Evolutionary conservation across 2,113 vertebrate species (phyloP), one percentile per base, ranked within the genome.

Genomic region (Natator depressus): DNA sequence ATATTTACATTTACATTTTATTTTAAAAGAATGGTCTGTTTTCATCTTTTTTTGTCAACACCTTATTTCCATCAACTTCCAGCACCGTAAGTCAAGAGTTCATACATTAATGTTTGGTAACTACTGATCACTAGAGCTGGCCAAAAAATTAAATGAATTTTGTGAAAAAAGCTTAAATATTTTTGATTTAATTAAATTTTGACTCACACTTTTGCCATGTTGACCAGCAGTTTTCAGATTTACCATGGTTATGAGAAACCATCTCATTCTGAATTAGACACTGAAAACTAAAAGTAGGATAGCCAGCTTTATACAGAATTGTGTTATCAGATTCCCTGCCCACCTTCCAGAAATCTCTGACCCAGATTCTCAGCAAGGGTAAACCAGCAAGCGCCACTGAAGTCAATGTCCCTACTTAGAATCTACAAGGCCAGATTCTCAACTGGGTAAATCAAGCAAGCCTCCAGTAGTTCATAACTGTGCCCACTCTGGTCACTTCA

Each of bases 1-100:
- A 54, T 90, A 94, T 89, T 94, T 95, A 85, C 88, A 96, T 95
- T 89, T 93, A 89, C 92, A 97, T 95, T 95, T 94, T 94, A 14
- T 46, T 93, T 51, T 46, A 94, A 94, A 29, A 91, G 84, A 78
- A 85, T 76, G 59, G 90, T 51, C 69, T 76, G 25, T 85, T 93
- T 93, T 94, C 76, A 85, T 90, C 1, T 0, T n/a, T 94, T 85
- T 80, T 89, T 4, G 76, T 85, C 85, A 90, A 94, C 90, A 94
- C 79, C 94, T 97, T 93, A 85, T 94, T 90, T 94, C 82, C 93
- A 95, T 80, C 87, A 96, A 82, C 16, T 20, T 3, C 54, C 25
- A 91, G 90, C 87, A 92, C 80, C 94, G 95, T 80, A 95, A 93
- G 94, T 62, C 96, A 95, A 94, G 93, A 87, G 93, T 93, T 95